Percentiles rank a stretch among this genome's conserved stretches.
Evolutionary conservation across 2,113 vertebrate genomes (phyloP).

Genomic region (Marmota monax): DNA sequence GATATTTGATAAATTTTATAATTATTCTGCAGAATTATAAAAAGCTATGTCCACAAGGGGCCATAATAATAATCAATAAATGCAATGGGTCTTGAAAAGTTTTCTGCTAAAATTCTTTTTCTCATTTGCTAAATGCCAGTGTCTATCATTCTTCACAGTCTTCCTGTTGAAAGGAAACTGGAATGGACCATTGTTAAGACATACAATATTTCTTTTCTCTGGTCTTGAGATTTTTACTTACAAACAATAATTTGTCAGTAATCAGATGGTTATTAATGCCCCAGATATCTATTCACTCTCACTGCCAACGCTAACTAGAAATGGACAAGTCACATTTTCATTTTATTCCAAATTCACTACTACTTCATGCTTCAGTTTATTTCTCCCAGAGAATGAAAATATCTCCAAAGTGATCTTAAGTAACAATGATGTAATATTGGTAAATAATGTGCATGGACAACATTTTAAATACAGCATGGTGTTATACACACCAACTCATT

Average conservation of each 20-base stretch:
- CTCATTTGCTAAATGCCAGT: background rate
- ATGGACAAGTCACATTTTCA: background rate
- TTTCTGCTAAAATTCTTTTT: background rate
- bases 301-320: background rate
- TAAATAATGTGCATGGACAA: background rate
- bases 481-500: background rate
- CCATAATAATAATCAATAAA: background rate
- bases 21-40: background rate
- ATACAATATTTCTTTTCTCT: background rate
- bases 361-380: background rate
- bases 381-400: background rate
- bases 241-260: background rate
- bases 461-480: background rate
- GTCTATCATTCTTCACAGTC: background rate
- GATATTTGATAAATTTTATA: background rate
- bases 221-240: background rate
- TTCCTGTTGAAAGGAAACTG: constrained; percentile 7
- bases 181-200: background rate
- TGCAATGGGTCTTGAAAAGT: background rate
- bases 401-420: background rate
- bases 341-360: background rate
- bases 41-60: background rate
- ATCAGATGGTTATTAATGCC: background rate
- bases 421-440: background rate
- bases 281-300: background rate